Percentiles rank a stretch among this genome's conserved stretches.
Conservation (phyloP, 1,140 invertebrate species). For the Drosophila navojoa region DNA sequence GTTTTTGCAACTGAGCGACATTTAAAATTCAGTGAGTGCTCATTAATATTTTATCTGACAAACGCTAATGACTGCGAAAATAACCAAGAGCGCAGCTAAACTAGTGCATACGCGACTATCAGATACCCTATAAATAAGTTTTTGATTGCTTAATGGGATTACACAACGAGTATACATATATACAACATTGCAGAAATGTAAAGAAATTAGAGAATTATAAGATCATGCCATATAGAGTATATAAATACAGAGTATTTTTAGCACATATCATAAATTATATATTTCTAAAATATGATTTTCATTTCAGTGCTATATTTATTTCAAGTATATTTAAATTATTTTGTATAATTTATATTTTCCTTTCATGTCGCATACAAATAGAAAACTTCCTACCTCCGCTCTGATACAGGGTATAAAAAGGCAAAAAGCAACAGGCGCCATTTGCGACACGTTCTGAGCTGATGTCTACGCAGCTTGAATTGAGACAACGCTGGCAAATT, state of each 20-base stretch:
- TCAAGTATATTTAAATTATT: neutral
- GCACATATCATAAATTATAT: no score
- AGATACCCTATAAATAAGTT: neutral
- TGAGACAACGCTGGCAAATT: slow-evolving; percentile 50
- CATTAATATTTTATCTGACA: slow-evolving; percentile 63
- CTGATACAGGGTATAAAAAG: slow-evolving; percentile 1
- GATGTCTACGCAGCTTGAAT: neutral
- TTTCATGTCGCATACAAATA: neutral
- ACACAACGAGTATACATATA: neutral
- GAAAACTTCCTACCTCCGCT: neutral
- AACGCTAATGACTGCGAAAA: slow-evolving; percentile 36
- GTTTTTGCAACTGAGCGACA: slow-evolving; percentile 9
- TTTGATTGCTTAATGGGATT: neutral
- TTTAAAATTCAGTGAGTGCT: slow-evolving; percentile 34
- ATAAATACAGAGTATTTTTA: no score
- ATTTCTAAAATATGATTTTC: no score
- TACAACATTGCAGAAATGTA: no score
- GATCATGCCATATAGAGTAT: no score
- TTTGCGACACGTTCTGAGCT: slow-evolving; percentile 1
- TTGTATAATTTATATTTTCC: neutral
- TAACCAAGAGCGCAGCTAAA: neutral
- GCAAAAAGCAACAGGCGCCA: slow-evolving; percentile 9
- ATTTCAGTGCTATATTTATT: neutral
- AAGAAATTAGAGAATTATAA: no score
- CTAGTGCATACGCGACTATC: neutral